Conservation (phyloP, 1,140 invertebrate species). For the Druon quercuslanigerum region DNA sequence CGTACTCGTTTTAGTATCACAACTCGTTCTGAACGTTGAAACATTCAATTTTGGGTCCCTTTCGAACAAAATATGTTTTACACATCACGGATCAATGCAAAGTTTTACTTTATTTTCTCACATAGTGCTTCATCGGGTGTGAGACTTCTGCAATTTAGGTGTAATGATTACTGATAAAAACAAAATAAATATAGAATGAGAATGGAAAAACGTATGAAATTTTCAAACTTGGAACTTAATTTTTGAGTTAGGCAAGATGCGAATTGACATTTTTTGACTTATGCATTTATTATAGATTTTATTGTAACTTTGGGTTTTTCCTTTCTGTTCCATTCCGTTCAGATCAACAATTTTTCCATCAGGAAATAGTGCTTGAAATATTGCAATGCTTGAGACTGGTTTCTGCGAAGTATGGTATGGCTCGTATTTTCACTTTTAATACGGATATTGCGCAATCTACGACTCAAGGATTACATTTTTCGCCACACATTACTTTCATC, state of each 20-base stretch:
- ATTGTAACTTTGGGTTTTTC: too few species aligned
- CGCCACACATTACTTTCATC: slow-evolving; percentile 7
- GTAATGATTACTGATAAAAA: not conserved
- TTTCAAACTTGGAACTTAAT: too few species aligned
- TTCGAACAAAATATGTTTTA: slow-evolving; percentile 13
- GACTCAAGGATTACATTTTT: not conserved
- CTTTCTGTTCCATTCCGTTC: too few species aligned
- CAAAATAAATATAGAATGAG: not conserved
- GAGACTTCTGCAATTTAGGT: not conserved
- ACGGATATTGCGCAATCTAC: slow-evolving; percentile 6
- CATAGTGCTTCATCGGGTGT: slow-evolving; percentile 3
- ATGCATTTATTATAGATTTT: too few species aligned
- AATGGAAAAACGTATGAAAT: not conserved
- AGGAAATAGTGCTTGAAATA: not conserved
- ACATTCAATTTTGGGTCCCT: slow-evolving; percentile 63
- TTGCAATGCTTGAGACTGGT: not conserved
- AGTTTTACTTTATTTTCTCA: not conserved
- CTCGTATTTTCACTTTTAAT: slow-evolving; percentile 27
- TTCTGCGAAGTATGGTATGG: not conserved
- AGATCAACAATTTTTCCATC: too few species aligned
- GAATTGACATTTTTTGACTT: too few species aligned
- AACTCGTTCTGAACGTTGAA: slow-evolving; percentile 44
- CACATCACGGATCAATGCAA: not conserved
- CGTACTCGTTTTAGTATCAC: slow-evolving; percentile 37
- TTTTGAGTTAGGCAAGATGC: too few species aligned